Evolutionary conservation across 2,888 invertebrate species (phyloP).

Genomic region (Sacculina carcini): DNA sequence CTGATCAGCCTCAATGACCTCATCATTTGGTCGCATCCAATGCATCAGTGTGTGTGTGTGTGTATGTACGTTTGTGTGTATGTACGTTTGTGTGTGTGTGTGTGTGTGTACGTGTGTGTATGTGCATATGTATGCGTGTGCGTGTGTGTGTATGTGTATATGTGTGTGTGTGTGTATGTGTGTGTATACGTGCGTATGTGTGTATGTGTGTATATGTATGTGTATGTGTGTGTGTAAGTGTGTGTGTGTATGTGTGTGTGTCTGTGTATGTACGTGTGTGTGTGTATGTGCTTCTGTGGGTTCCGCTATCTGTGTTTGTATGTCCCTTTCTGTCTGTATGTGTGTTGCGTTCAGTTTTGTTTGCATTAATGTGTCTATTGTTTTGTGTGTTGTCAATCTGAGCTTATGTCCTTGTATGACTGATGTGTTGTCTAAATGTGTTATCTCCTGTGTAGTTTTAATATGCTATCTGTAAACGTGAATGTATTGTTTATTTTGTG

Average conservation of each 20-base stretch:
- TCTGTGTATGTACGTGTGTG: neutral
- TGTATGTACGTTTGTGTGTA: neutral
- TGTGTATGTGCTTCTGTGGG: neutral
- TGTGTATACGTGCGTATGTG: neutral
- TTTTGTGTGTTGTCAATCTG: too few relatives aligned
- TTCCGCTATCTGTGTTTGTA: neutral
- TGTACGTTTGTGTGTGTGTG: neutral
- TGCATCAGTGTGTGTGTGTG: neutral
- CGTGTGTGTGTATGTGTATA: neutral
- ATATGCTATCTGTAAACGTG: too few relatives aligned
- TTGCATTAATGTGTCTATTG: too few relatives aligned
- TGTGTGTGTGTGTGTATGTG: neutral
- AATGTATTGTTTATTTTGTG: too few relatives aligned
- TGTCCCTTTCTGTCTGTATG: neutral
- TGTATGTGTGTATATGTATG: neutral
- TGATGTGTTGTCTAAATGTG: too few relatives aligned
- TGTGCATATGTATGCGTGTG: neutral
- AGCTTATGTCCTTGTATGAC: too few relatives aligned
- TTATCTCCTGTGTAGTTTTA: too few relatives aligned
- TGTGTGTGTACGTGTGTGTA: too few relatives aligned
- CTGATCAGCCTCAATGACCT: too few relatives aligned
- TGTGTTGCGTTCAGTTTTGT: too few relatives aligned
- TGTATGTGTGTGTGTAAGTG: neutral
- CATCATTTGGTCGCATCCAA: too few relatives aligned
- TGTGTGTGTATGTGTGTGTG: neutral